Evolutionary conservation across 2,113 vertebrate species (phyloP), one percentile per base, ranked within the genome.

Genomic region (Mesembrinibis cayennensis): DNA sequence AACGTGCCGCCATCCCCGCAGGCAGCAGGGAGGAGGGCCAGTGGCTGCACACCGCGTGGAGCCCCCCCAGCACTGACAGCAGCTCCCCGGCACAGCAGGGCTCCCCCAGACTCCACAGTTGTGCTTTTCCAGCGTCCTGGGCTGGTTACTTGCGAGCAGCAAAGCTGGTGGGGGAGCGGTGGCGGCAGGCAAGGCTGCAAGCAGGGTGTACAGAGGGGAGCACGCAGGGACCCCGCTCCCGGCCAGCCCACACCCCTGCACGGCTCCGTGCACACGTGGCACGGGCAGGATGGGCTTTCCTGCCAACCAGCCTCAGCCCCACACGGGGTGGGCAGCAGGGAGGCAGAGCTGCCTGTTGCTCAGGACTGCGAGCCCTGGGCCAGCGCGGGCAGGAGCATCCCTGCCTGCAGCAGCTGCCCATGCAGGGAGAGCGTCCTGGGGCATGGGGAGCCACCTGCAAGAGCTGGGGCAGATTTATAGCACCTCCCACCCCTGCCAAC

Each of bases 21-120:
- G 32, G 32, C 9, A 29, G 2, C 26, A 6, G 11, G 11, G 34
- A 71, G 30, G 15, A 58, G 17, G 5, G 42, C 34, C 55, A 53
- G 52, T 0, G 0, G 19, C 59, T 29, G 49, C 47, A 40, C 2
- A 3, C 20, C 0, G 0, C 66, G 58, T 16, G 20, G n/a, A 85
- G 82, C 26, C 22, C 18, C 27, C 27, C 7, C 10, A 0, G 12
- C 55, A 34, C 17, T 26, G 15, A 13, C 8, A 5, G 4, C 4
- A 1, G 50, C 29, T 12, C 58, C 50, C 16, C 0, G 0, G 45
- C 14, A 3, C 61, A 18, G 61, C 21, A 20, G 32, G 29, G 36
- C 36, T 16, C 36, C 27, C 70, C 50, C 20, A 13, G 42, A 9
- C 3, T 34, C 29, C 2, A 3, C 0, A 3, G 49, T 0, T 30